A percentile compares a stretch with the other conserved stretches of the same genome.
Evolutionary conservation across 1,140 invertebrate species (phyloP).

Genomic region (Meloidogyne chitwoodi): DNA sequence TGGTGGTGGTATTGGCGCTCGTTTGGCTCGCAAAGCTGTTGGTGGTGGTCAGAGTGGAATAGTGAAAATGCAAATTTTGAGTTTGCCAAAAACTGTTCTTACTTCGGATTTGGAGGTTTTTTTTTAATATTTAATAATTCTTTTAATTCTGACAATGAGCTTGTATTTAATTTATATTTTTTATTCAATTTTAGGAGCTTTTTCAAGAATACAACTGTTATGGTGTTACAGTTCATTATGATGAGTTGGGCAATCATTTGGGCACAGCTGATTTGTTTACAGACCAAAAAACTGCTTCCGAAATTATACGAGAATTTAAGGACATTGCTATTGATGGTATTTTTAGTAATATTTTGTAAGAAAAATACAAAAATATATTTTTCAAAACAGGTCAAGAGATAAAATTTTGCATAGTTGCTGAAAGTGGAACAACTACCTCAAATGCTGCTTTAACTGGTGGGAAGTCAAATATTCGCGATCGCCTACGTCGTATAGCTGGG

Average conservation of each 20-base stretch:
- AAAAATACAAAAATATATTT: no score
- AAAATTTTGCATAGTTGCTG: slow-evolving; percentile 27
- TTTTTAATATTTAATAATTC: background rate
- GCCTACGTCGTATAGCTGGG: slow-evolving; percentile 23
- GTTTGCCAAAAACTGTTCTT: slow-evolving; percentile 26
- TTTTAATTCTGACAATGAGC: background rate
- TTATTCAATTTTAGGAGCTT: slow-evolving; percentile 21
- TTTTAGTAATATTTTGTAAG: no score
- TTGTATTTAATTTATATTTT: no score
- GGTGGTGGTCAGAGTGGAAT: slow-evolving; percentile 9
- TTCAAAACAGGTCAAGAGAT: slow-evolving; percentile 31
- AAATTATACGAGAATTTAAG: slow-evolving; percentile 27
- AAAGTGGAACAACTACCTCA: background rate
- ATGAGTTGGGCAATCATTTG: slow-evolving; percentile 24
- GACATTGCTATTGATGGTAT: slow-evolving; percentile 36
- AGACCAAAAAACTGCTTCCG: slow-evolving; percentile 14
- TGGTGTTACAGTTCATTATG: slow-evolving; percentile 33
- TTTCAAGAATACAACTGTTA: slow-evolving; percentile 39
- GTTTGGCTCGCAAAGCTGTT: slow-evolving; percentile 9
- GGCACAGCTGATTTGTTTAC: slow-evolving; percentile 35
- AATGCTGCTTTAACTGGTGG: background rate
- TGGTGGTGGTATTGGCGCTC: slow-evolving; percentile 3
- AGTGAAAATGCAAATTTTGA: slow-evolving; percentile 31
- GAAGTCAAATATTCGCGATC: slow-evolving; percentile 23
- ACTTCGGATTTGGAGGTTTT: slow-evolving; percentile 34